A percentile compares a stretch with the other conserved stretches of the same genome.
Conservation (phyloP, 2,888 invertebrate genomes). For the Mantis religiosa region DNA sequence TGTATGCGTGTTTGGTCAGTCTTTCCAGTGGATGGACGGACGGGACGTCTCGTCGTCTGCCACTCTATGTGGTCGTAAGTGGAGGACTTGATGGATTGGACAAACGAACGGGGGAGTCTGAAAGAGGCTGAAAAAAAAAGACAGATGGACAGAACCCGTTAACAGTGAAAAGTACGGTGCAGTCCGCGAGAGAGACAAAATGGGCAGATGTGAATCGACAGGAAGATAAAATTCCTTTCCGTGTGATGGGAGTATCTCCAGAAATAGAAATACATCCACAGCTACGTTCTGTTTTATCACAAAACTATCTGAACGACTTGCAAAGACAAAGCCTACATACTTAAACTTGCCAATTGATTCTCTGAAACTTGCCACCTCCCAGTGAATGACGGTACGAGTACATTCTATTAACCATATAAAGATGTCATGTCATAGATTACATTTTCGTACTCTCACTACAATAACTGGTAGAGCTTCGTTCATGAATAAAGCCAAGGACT, state of each 20-base stretch:
- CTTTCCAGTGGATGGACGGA: background rate
- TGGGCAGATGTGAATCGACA: background rate
- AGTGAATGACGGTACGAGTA: too few relatives aligned
- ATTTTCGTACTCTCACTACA: too few relatives aligned
- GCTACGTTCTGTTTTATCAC: background rate
- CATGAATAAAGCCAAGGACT: too few relatives aligned
- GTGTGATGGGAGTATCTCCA: background rate
- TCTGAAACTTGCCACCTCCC: background rate
- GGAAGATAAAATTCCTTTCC: background rate
- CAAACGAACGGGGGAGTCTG: background rate
- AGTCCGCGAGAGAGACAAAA: background rate
- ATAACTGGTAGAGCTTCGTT: too few relatives aligned
- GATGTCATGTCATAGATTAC: too few relatives aligned
- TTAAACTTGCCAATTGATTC: background rate
- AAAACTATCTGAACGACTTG: background rate
- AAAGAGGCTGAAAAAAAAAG: background rate
- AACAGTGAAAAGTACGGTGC: background rate
- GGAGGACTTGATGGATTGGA: slow-evolving; percentile 8
- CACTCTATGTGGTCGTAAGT: background rate
- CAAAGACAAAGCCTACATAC: background rate
- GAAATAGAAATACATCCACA: background rate
- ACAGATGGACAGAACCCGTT: background rate
- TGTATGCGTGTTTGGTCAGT: background rate
- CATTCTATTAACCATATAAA: too few relatives aligned
- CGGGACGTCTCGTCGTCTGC: background rate